Base-by-base conservation (phyloP, 2,113 vertebrate genomes). In the Aspidoscelis tigris region DNA sequence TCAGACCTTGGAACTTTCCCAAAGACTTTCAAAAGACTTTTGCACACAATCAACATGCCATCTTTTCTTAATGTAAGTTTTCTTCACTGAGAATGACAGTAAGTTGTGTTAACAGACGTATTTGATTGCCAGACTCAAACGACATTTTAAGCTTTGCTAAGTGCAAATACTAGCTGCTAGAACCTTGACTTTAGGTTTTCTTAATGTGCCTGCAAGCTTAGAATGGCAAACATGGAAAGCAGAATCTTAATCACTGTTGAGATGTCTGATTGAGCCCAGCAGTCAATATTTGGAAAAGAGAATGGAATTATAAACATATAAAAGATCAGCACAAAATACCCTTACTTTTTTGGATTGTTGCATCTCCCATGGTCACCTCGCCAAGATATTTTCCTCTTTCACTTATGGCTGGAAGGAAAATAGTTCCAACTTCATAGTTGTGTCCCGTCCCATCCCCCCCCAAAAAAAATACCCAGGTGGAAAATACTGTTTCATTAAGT, bases 1-100 rank as follows among this genome's bases (percentile, higher is more conserved):
- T 96, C 97, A 81, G 97, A 98, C 44, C 92, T 97, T 82, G 97
- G 97, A n/a, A 91, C 96, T 44, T 94, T 99, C 81, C 98, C 98
- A 0, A 95, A 96, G 22, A 93, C 98, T 0, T 97, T 99, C 90
- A 96, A 96, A 88, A 98, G 97, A 89, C 95, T 99, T 68, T 96
- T 99, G 83, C 96, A 97, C 87, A 96, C 97, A 22, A 95, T 99
- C 92, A 97, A 89, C 55, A 95, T 96, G 8, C 96, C 98, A 16
- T 90, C 97, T 50, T 97, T 98, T 90, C 94, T 99, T 91, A 96
- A 95, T 65, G 96, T 97, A 86, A 97, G 96, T 89, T 81, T 75
- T 71, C 77, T 88, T n/a, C 8, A 41, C 16, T 47, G 81, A 6
- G 1, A 12, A 0, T 55, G 10, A 80, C 75, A 81, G 73, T n/a